Base-by-base conservation (phyloP, 2,797 vertebrate species). In the Bradypodion pumilum region DNA sequence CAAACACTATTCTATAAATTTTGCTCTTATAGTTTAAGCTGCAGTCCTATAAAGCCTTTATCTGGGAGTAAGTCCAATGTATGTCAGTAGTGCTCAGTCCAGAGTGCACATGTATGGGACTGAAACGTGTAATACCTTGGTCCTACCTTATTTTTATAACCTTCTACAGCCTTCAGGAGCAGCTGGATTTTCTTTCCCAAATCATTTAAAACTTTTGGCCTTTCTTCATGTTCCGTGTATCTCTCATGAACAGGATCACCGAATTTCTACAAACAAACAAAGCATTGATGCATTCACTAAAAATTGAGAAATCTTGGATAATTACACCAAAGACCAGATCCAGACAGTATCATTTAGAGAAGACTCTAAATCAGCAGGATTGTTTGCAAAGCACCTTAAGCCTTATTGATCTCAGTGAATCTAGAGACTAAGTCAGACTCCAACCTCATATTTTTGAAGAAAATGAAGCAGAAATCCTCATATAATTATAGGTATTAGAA, bases 161-260 rank as follows among this genome's bases (percentile, higher is more conserved):
- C 95, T 92, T 98, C 98, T 85, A 98, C 96, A 90, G 96, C 96
- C 95, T 99, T 99, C 96, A 98, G 97, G 92, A 97, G 96, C 73
- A 97, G 94, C 62, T 99, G 98, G 81, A 99, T 95, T 93, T 97
- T 98, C 90, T 97, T 98, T 80, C 98, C 98, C 65, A 99, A 94
- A 83, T 98, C 98, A 83, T 98, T 97, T 94, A 99, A 96, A 85
- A 97, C 97, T 94, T 97, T 97, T 12, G 98, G 98, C 91, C 98
- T 96, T 91, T 98, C 98, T 90, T 98, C 97, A 0, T 97, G 96
- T 92, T 99, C 98, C 92, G 96, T 95, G 89, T 97, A 96, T 42
- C 97, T 96, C 44, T 98, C 97, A 89, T 98, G 97, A 94, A 99
- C 97, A 85, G 98, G 98, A 75, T 97, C 97, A 79, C 98, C 98